phyloP scores from a whole-genome alignment of 30 jellyfish, hydroid and myxozoan genomes.

The Mastigias papua region DNA sequence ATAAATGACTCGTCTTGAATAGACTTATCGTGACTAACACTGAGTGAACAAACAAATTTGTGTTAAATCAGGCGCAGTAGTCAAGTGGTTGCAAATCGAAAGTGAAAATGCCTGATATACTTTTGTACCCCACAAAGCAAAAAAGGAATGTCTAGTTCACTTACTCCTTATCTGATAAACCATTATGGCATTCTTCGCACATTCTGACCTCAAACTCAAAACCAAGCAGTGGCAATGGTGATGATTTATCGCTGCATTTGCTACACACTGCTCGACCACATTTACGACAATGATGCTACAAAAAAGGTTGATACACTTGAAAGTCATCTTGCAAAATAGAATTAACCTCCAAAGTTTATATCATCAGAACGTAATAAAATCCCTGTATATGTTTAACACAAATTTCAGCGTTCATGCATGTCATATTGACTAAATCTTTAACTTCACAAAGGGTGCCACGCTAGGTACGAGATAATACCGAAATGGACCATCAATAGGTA shows the following conservation, averaged over 20 bases:
- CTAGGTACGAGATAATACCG: no score
- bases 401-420: no score
- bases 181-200: constrained; percentile 88
- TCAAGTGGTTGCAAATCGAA: no score
- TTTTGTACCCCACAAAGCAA: neutral
- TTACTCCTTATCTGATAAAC: constrained; percentile 86
- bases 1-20: no score
- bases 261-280: constrained; percentile 99
- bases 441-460: no score
- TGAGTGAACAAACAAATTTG: no score
- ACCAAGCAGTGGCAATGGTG: constrained; percentile 90
- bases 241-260: constrained; percentile 87
- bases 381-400: no score
- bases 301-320: neutral
- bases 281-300: constrained; percentile 94
- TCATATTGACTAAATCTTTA: no score
- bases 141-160: constrained; percentile 11
- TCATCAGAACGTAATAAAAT: neutral
- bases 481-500: no score
- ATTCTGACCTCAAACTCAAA: constrained; percentile 90
- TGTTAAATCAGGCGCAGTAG: no score
- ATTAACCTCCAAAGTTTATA: neutral
- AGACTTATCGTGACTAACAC: no score
- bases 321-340: neutral
- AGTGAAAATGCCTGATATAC: no score